Percentiles rank a stretch among this genome's conserved stretches.
Conservation (phyloP, 2,888 invertebrate species). For the Nebria brevicollis region DNA sequence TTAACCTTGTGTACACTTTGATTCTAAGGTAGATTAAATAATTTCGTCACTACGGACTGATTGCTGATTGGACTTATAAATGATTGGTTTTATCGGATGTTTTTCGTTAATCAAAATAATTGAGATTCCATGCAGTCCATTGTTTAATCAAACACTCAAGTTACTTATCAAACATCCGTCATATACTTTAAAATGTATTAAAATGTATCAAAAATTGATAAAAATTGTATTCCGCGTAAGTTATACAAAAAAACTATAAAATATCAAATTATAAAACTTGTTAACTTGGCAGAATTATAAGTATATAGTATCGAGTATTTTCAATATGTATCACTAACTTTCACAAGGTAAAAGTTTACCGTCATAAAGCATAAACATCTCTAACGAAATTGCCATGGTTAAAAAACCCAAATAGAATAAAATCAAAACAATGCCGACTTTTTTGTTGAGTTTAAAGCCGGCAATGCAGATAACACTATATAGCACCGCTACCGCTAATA, state of each 20-base stretch:
- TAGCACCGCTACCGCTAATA: slow-evolving; percentile 77
- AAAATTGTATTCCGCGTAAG: not conserved
- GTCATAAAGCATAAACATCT: slow-evolving; percentile 65
- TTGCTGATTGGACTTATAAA: not conserved
- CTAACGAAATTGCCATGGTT: slow-evolving; percentile 79
- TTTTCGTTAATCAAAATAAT: not conserved
- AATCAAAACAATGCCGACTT: slow-evolving; percentile 74
- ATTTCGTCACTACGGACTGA: not conserved
- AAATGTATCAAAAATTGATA: not conserved
- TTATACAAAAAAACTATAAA: not conserved
- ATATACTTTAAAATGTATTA: not conserved
- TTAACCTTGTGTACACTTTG: too few relatives aligned
- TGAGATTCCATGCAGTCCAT: not conserved
- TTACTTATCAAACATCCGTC: not conserved
- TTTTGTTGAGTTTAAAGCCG: slow-evolving; percentile 76
- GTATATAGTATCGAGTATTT: not conserved
- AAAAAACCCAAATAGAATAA: slow-evolving; percentile 77
- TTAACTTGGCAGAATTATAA: not conserved
- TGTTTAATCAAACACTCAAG: not conserved
- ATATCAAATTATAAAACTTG: not conserved
- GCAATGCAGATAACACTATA: slow-evolving; percentile 75
- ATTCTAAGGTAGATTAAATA: too few relatives aligned
- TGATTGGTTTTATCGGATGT: not conserved
- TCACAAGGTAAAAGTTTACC: slow-evolving; percentile 32
- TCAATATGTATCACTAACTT: not conserved